These are phyloP conservation scores for Eucera pruinosa DNA, from an alignment of 2,888 invertebrate genomes.

Conservation along the genomic window DNA sequence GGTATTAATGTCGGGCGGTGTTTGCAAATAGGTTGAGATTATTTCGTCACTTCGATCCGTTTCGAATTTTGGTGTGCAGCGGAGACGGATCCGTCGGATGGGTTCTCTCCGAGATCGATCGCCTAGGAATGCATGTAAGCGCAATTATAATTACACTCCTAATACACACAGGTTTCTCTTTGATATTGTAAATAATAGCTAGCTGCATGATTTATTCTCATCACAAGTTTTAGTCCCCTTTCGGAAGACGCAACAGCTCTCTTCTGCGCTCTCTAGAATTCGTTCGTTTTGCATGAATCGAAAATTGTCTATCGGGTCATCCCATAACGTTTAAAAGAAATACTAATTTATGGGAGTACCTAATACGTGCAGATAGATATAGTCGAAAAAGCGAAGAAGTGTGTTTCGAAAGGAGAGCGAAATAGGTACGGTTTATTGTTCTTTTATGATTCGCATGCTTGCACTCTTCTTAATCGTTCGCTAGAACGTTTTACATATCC, in stretches of 20 bases:
- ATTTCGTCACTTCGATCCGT: constrained; percentile 97
- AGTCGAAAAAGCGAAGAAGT: constrained; percentile 4
- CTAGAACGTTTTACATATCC: constrained; percentile 35
- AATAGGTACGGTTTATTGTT: constrained; percentile 6
- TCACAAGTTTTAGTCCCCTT: too few relatives aligned
- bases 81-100: constrained; percentile 99
- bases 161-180: too few relatives aligned
- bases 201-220: constrained; percentile 44
- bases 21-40: constrained; percentile 90
- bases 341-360: too few relatives aligned
- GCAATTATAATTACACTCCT: constrained; percentile 1
- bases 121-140: constrained; percentile 96
- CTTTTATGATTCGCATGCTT: constrained; percentile 43
- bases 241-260: too few relatives aligned
- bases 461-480: constrained; percentile 22
- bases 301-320: constrained; percentile 17
- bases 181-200: constrained; percentile 36
- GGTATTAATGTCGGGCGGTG: too few relatives aligned
- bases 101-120: constrained; percentile 98
- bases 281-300: constrained; percentile 31
- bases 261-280: constrained; percentile 29
- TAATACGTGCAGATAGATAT: too few relatives aligned
- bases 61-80: constrained; percentile 97
- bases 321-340: too few relatives aligned
- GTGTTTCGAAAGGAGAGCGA: constrained; percentile 3